These are phyloP conservation scores for Patiria miniata DNA, from an alignment of 35 echinoderm and acorn worm genomes.

Conservation along the genomic window DNA sequence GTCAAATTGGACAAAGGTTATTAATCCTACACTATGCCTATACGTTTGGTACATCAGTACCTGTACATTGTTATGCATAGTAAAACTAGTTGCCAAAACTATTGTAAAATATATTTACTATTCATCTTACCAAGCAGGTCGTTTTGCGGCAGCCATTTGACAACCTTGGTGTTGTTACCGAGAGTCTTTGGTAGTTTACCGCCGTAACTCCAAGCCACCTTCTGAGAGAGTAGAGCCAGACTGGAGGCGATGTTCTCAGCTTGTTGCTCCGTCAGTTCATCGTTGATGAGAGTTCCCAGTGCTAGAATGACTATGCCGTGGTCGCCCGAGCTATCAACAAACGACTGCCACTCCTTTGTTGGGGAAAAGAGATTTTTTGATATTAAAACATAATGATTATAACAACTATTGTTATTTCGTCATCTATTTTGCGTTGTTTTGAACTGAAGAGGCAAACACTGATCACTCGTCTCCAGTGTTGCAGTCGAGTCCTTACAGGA, in stretches of 20 bases:
- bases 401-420: too few species aligned
- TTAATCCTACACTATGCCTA: too few species aligned
- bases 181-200: not conserved
- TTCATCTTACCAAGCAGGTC: constrained; percentile 38
- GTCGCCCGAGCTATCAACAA: constrained; percentile 8
- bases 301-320: not conserved
- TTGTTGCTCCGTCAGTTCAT: not conserved
- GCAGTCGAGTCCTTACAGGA: too few species aligned
- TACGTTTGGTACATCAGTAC: too few species aligned
- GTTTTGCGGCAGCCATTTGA: constrained; percentile 48
- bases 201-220: constrained; percentile 36
- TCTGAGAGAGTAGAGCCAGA: constrained; percentile 40
- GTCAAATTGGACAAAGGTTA: too few species aligned
- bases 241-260: constrained; percentile 15
- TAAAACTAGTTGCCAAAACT: too few species aligned
- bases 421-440: too few species aligned
- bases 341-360: constrained; percentile 18
- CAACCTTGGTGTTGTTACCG: constrained; percentile 36
- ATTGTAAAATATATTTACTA: too few species aligned
- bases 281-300: not conserved
- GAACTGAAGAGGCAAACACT: too few species aligned
- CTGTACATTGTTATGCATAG: too few species aligned
- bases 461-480: too few species aligned
- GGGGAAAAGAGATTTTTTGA: too few species aligned
- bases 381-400: not conserved